phyloP scores from a whole-genome alignment of 2,113 vertebrate genomes.

The Centropus unirufus region DNA sequence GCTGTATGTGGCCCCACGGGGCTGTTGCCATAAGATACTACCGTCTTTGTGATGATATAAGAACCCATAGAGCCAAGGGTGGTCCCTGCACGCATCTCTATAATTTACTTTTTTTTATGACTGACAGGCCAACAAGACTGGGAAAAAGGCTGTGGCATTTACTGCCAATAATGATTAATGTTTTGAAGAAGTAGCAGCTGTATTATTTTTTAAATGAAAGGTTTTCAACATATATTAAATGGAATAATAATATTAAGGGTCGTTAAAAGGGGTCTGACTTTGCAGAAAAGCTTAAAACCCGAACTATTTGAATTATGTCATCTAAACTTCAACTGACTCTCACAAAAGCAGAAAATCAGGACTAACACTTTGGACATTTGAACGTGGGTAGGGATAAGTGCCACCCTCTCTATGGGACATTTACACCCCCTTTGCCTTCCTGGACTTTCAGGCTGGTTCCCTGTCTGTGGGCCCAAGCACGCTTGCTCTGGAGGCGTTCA shows the following conservation, averaged over 20 bases:
- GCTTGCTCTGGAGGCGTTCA: not conserved
- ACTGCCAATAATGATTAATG: not conserved
- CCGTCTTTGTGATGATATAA: not conserved
- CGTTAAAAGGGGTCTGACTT: not conserved
- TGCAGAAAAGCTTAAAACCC: not conserved
- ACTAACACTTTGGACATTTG: not conserved
- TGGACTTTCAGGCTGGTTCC: not conserved
- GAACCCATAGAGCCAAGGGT: not conserved
- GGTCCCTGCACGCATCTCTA: not conserved
- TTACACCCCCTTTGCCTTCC: not conserved
- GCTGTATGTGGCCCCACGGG: not conserved
- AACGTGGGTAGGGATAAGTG: not conserved
- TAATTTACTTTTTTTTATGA: not conserved
- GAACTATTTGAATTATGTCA: not conserved
- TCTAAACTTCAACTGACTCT: not conserved
- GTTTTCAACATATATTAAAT: not conserved
- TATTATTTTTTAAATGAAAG: not conserved
- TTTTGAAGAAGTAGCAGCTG: not conserved
- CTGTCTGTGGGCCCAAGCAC: accelerated
- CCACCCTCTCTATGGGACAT: accelerated
- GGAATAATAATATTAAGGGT: not conserved
- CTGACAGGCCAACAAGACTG: not conserved
- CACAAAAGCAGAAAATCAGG: not conserved
- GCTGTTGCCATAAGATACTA: not conserved
- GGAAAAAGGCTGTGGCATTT: not conserved